Percentiles rank a stretch among this genome's conserved stretches.
Conservation (phyloP, 2,113 vertebrate species). For the Micromys minutus region DNA sequence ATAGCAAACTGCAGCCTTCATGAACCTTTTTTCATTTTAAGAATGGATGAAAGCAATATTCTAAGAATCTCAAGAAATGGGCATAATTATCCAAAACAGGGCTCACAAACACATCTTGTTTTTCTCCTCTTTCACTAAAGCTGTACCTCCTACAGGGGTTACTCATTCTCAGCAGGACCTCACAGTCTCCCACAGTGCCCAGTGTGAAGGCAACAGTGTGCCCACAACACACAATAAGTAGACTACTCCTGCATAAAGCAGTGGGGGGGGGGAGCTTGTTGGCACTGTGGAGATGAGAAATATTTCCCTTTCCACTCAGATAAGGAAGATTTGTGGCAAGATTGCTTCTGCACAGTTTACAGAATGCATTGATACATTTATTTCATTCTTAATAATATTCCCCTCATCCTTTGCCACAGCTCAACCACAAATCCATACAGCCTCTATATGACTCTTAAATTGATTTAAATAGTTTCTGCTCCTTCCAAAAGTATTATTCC, state of each 20-base stretch:
- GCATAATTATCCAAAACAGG: not conserved
- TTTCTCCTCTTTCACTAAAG: not conserved
- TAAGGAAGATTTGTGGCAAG: not conserved
- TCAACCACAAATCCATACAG: not conserved
- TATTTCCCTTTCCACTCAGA: not conserved
- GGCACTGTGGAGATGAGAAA: not conserved
- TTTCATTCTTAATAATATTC: not conserved
- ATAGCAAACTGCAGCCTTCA: not conserved
- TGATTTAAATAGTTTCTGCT: not conserved
- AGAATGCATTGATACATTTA: not conserved
- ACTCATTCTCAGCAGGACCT: not conserved
- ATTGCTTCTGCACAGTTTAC: not conserved
- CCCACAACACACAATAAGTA: not conserved
- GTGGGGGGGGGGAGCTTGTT: not conserved
- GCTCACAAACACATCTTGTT: not conserved
- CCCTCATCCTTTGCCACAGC: not conserved
- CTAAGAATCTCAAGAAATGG: not conserved
- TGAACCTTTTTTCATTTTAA: not conserved
- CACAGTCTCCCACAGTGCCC: not conserved
- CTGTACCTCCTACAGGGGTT: not conserved
- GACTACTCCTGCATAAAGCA: not conserved
- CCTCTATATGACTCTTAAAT: not conserved
- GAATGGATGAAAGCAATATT: not conserved
- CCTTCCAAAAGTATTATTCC: not conserved
- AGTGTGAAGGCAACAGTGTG: not conserved